Evolutionary conservation across 2,113 vertebrate species (phyloP).

Genomic region (Chionomys nivalis): DNA sequence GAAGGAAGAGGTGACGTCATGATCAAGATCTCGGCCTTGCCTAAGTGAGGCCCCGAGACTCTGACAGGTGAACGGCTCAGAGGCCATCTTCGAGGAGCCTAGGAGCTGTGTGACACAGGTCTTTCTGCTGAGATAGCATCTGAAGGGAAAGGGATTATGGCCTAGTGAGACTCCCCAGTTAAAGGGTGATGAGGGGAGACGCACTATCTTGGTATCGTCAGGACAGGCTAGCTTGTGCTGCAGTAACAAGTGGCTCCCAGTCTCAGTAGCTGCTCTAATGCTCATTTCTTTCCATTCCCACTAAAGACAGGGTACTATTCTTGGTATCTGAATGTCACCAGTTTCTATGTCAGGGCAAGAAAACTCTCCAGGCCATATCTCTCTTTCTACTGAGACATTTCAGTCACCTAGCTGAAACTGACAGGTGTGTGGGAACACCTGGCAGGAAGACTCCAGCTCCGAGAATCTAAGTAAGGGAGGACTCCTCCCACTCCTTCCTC

Average conservation of each 20-base stretch:
- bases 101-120: background rate
- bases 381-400: background rate
- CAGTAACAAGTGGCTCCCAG: background rate
- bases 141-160: background rate
- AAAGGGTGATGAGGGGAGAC: background rate
- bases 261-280: background rate
- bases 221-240: background rate
- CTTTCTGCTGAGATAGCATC: background rate
- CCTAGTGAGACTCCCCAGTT: background rate
- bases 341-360: background rate
- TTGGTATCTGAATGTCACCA: background rate
- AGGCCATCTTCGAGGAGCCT: background rate
- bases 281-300: background rate
- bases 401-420: background rate
- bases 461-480: background rate
- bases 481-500: background rate
- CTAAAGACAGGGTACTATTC: background rate
- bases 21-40: background rate
- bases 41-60: background rate
- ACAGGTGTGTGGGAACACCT: background rate
- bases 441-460: background rate
- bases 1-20: accelerated
- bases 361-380: background rate
- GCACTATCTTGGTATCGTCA: background rate
- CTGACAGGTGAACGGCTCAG: background rate